Evolutionary conservation across 2,888 invertebrate species (phyloP).

Genomic region (Archaeoteleia sp.): DNA sequence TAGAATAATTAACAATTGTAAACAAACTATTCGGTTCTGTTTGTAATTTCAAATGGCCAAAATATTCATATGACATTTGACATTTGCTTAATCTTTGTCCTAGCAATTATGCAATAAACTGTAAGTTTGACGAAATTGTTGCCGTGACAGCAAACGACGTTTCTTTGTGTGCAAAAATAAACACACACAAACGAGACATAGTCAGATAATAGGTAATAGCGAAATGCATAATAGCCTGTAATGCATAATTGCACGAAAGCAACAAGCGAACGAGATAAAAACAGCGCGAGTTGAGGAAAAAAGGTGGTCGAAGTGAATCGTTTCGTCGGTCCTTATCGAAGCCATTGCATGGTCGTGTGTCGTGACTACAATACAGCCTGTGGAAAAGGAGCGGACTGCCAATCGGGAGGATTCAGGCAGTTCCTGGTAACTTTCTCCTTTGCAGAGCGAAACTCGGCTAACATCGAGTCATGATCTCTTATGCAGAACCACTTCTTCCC

Average conservation of each 20-base stretch:
- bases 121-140: too few relatives aligned
- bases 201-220: not conserved
- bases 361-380: conserved; percentile 35
- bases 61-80: too few relatives aligned
- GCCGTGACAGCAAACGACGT: too few relatives aligned
- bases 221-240: too few relatives aligned
- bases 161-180: not conserved
- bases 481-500: conserved; percentile 62
- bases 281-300: conserved; percentile 1
- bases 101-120: too few relatives aligned
- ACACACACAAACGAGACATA: not conserved
- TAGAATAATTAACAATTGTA: too few relatives aligned
- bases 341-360: conserved; percentile 5
- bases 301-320: conserved; percentile 8
- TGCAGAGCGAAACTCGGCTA: conserved; percentile 67
- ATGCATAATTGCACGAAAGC: conserved; percentile 6
- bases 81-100: too few relatives aligned
- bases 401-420: conserved; percentile 28
- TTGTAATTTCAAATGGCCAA: too few relatives aligned
- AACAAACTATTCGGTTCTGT: too few relatives aligned
- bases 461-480: conserved; percentile 68
- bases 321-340: conserved; percentile 11
- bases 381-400: conserved; percentile 16
- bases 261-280: not conserved
- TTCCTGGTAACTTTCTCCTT: conserved; percentile 66